Conservation (phyloP, 2,113 vertebrate genomes). For the Ochotona princeps region DNA sequence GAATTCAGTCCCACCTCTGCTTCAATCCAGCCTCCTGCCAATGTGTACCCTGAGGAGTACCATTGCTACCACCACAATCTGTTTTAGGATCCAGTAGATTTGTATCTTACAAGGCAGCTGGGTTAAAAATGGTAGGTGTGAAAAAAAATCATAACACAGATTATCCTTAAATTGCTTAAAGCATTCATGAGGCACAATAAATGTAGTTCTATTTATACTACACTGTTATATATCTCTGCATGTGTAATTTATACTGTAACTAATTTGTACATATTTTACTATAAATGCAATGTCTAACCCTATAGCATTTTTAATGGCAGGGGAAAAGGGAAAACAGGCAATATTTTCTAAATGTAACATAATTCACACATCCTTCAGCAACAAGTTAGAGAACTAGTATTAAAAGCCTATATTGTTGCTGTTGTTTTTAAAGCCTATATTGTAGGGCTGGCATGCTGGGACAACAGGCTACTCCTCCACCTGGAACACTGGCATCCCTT, state of each 20-base stretch:
- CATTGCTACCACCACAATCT: neutral
- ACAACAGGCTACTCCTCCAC: too few species aligned
- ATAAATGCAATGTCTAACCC: constrained; percentile 28
- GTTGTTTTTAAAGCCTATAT: too few species aligned
- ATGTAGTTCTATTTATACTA: neutral
- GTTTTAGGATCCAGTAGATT: neutral
- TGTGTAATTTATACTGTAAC: neutral
- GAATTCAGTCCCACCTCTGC: neutral
- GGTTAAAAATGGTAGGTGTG: neutral
- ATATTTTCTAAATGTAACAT: constrained; percentile 31
- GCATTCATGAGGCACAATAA: neutral
- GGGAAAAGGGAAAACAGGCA: constrained; percentile 1
- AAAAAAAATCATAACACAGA: constrained; percentile 39
- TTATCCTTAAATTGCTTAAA: constrained; percentile 36
- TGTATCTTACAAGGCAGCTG: neutral
- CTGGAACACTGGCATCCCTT: too few species aligned
- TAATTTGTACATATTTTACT: constrained; percentile 36
- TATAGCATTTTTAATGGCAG: constrained; percentile 23
- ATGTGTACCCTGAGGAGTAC: neutral
- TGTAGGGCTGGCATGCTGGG: too few species aligned
- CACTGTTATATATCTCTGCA: neutral
- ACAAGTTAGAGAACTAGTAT: constrained; percentile 27
- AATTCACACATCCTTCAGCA: constrained; percentile 27
- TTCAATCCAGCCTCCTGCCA: neutral
- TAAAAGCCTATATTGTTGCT: neutral